phyloP scores from a whole-genome alignment of 2,797 vertebrate genomes.

The Myripristis murdjan region DNA sequence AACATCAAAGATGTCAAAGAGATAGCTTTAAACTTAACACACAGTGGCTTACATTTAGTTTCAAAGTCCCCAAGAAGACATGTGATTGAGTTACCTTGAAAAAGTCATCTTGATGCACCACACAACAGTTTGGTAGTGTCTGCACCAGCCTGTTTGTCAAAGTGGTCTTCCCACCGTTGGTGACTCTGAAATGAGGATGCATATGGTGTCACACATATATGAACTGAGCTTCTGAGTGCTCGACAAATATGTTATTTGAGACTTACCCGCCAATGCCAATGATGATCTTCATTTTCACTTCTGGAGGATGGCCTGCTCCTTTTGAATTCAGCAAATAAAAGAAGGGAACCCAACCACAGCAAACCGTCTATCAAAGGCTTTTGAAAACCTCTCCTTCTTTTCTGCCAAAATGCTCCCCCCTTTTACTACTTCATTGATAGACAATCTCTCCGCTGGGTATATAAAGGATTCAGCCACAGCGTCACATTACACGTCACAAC shows the following conservation, averaged over 20 bases:
- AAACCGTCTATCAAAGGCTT: constrained; percentile 56
- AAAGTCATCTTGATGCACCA: constrained; percentile 96
- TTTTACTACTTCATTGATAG: constrained; percentile 90
- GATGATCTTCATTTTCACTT: constrained; percentile 89
- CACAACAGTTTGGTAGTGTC: constrained; percentile 94
- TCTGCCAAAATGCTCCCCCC: constrained; percentile 65
- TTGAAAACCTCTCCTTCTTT: constrained; percentile 62
- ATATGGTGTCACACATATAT: constrained; percentile 1
- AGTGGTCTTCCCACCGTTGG: constrained; percentile 97
- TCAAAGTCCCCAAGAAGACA: constrained; percentile 7
- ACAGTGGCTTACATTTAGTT: background rate
- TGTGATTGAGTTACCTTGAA: constrained; percentile 90
- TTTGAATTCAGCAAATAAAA: constrained; percentile 81
- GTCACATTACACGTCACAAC: constrained; percentile 56
- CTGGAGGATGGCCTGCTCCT: constrained; percentile 72
- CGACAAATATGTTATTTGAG: background rate
- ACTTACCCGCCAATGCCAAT: constrained; percentile 96
- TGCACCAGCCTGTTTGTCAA: constrained; percentile 89
- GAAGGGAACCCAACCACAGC: constrained; percentile 75
- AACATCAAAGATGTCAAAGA: constrained; percentile 4
- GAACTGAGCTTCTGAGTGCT: background rate
- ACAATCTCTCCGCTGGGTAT: constrained; percentile 66
- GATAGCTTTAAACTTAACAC: constrained; percentile 38
- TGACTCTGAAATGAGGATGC: constrained; percentile 86
- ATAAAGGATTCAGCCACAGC: constrained; percentile 79